Percentiles rank a stretch among this genome's conserved stretches.
phyloP scores from a whole-genome alignment of 2,113 vertebrate genomes.

The Rhea pennata region DNA sequence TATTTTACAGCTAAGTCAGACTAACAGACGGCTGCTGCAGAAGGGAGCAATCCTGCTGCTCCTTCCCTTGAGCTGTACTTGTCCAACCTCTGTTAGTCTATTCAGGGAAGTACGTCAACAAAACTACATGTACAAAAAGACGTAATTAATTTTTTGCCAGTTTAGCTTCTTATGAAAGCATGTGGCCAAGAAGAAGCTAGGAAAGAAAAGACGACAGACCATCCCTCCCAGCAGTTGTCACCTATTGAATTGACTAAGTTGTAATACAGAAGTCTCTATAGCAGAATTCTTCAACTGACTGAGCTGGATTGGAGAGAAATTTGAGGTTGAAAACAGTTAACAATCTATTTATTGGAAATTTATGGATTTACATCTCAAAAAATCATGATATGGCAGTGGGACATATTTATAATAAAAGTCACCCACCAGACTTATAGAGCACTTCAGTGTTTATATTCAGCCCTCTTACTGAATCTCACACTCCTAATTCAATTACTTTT shows the following conservation, averaged over 20 bases:
- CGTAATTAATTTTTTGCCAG: neutral
- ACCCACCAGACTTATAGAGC: neutral
- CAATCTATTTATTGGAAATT: neutral
- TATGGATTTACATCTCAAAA: neutral
- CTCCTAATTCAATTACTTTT: neutral
- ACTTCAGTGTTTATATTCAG: neutral
- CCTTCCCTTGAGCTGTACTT: neutral
- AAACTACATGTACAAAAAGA: neutral
- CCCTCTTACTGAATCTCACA: neutral
- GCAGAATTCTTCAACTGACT: neutral
- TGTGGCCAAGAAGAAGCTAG: neutral
- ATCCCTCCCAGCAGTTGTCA: neutral
- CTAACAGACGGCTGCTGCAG: neutral
- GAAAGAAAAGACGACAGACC: neutral
- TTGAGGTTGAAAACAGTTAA: neutral
- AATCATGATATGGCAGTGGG: neutral
- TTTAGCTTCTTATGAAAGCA: neutral
- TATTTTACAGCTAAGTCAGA: neutral
- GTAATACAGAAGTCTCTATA: neutral
- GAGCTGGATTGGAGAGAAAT: neutral
- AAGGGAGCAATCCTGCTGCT: neutral
- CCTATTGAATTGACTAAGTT: neutral
- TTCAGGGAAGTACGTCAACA: neutral
- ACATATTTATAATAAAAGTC: neutral
- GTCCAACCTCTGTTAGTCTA: neutral